Conservation (phyloP, 1,140 invertebrate species). For the Ips nitidus region DNA sequence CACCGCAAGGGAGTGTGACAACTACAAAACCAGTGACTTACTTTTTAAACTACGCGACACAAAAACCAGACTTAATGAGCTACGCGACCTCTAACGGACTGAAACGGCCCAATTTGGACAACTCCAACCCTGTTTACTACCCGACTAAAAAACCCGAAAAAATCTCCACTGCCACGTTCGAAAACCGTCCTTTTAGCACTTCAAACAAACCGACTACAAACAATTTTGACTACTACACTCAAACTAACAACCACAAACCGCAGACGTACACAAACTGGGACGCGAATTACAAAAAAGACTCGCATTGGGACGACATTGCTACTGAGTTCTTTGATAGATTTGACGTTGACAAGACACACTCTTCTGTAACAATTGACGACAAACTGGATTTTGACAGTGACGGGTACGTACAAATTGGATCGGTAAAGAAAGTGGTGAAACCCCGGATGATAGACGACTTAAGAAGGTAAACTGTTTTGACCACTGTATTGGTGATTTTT, state of each 20-base stretch:
- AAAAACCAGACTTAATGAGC: neutral
- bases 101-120: slow-evolving; percentile 31
- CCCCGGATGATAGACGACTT: too few species aligned
- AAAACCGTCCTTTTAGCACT: slow-evolving; percentile 30
- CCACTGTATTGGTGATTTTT: too few species aligned
- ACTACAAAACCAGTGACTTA: slow-evolving; percentile 19
- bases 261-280: neutral
- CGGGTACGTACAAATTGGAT: slow-evolving; percentile 47
- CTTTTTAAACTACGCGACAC: neutral
- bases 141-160: slow-evolving; percentile 14
- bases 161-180: slow-evolving; percentile 31
- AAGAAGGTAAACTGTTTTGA: too few species aligned
- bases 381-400: slow-evolving; percentile 55
- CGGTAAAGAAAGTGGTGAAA: slow-evolving; percentile 42
- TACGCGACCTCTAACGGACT: slow-evolving; percentile 7
- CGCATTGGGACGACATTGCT: slow-evolving; percentile 30
- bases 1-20: slow-evolving; percentile 11
- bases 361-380: slow-evolving; percentile 46
- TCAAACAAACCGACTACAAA: slow-evolving; percentile 22
- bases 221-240: slow-evolving; percentile 1
- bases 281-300: slow-evolving; percentile 1
- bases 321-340: slow-evolving; percentile 31
- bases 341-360: slow-evolving; percentile 2
- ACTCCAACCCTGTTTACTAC: neutral
- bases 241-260: neutral